Percentiles rank a stretch among this genome's conserved stretches.
These are phyloP conservation scores for Zaprionus lachaisei DNA, from an alignment of 1,140 invertebrate genomes.

Conservation along the genomic window DNA sequence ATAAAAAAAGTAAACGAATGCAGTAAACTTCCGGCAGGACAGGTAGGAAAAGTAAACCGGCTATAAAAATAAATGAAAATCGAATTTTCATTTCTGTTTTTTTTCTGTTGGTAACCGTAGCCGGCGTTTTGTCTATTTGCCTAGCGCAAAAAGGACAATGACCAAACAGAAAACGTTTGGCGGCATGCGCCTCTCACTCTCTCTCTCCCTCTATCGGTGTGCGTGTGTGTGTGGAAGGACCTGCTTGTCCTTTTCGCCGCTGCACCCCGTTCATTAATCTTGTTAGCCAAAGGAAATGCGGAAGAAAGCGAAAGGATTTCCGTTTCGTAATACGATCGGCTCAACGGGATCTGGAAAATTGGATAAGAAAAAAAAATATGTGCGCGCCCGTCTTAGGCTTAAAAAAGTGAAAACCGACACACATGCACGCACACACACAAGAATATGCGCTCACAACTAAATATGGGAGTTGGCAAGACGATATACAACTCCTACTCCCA, in stretches of 20 bases:
- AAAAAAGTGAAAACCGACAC: conserved; percentile 75
- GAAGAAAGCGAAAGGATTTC: conserved; percentile 81
- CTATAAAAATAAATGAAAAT: conserved; percentile 31
- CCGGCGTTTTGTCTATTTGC: conserved; percentile 58
- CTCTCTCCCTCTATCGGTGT: conserved; percentile 8
- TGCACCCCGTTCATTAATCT: conserved; percentile 69
- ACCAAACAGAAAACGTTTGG: conserved; percentile 64
- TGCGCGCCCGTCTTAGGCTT: conserved; percentile 33
- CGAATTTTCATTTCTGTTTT: too few relatives aligned
- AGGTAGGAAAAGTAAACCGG: conserved; percentile 12
- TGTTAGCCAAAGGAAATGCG: conserved; percentile 65
- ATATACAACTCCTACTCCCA: neutral
- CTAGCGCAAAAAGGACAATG: conserved; percentile 77
- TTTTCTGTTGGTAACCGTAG: conserved; percentile 37
- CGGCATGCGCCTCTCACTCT: conserved; percentile 26
- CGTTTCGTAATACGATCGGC: conserved; percentile 68
- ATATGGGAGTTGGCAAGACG: conserved; percentile 11
- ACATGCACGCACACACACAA: neutral
- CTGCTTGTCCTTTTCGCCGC: conserved; percentile 53
- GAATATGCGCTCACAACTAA: neutral
- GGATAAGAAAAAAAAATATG: conserved; percentile 55
- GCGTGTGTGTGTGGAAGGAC: conserved; percentile 34
- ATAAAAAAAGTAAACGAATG: conserved; percentile 55
- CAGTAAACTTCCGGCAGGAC: conserved; percentile 42
- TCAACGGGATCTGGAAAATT: conserved; percentile 42